Evolutionary conservation across 2,888 invertebrate genomes (phyloP).

Genomic region (Cryptocheilus praepositus): DNA sequence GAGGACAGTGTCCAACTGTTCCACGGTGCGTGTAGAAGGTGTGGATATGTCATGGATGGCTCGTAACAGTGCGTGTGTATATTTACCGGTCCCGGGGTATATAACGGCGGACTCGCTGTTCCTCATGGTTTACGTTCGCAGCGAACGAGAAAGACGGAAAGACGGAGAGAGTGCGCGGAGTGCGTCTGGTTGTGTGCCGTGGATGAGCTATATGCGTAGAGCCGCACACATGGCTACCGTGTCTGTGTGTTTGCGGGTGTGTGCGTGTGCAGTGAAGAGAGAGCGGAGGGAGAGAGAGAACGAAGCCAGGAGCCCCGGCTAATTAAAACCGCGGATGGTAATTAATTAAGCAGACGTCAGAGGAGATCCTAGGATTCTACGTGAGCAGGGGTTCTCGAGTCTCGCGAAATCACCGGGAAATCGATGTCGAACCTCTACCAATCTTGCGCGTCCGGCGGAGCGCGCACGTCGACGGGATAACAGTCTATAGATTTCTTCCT

Average conservation of each 20-base stretch:
- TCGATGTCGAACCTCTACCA: constrained; percentile 34
- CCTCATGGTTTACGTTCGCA: constrained; percentile 61
- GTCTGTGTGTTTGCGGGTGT: too few relatives aligned
- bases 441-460: constrained; percentile 13
- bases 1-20: constrained; percentile 33
- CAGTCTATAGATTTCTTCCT: constrained; percentile 12
- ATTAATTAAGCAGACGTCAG: constrained; percentile 74
- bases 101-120: constrained; percentile 41
- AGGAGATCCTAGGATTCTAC: constrained; percentile 70
- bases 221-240: too few relatives aligned
- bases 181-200: too few relatives aligned
- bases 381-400: constrained; percentile 69
- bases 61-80: constrained; percentile 24
- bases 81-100: constrained; percentile 25
- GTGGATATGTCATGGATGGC: constrained; percentile 46
- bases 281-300: constrained; percentile 26
- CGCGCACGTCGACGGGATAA: constrained; percentile 8
- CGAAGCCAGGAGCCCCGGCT: constrained; percentile 63
- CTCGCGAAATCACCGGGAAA: constrained; percentile 39
- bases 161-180: constrained; percentile 30
- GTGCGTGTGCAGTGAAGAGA: neutral
- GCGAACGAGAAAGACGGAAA: constrained; percentile 14
- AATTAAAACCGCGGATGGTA: constrained; percentile 75
- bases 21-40: constrained; percentile 43
- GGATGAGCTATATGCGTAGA: too few relatives aligned